Base-by-base conservation (phyloP, 2,797 vertebrate species). In the Hipposideros larvatus region DNA sequence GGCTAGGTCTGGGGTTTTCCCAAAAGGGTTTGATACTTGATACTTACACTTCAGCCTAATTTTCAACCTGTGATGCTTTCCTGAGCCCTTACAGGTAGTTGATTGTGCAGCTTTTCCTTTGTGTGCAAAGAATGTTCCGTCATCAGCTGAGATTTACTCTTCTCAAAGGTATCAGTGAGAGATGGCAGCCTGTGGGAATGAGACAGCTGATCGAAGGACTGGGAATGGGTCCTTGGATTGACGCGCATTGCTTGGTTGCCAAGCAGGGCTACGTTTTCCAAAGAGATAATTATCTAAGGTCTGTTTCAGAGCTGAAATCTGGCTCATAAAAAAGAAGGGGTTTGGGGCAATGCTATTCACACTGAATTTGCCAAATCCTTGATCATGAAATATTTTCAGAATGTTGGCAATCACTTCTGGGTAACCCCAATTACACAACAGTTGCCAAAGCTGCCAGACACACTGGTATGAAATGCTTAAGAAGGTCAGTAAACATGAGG, bases 321-420 rank as follows among this genome's bases (percentile, higher is more conserved):
- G 59, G 43, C 53, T 96, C 88, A 90, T 90, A 53, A 90, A 84
- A 78, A 87, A 73, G 53, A 91, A 94, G 73, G 37, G 46, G 71
- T 89, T 82, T 86, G 53, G 57, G 63, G 79, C 77, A 93, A 84
- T 96, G 73, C 61, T 71, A 74, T 79, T 95, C 87, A 83, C 86
- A 86, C 18, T 57, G 79, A 95, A 46, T 90, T 55, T 68, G 21
- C 80, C 87, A 97, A 91, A 90, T 95, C 46, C 73, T 78, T 90
- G 82, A 90, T 95, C 90, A 31, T 55, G 87, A 95, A 95, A 96
- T 94, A 96, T 92, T 95, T 77, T 94, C 96, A 96, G 92, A 95
- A 97, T 95, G 75, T 83, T 96, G 96, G 92, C 85, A 95, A 75
- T 88, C 94, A 51, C 70, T 96, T 97, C 90, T 90, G 73, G 90